A percentile compares a stretch with the other conserved stretches of the same genome.
phyloP scores from a whole-genome alignment of 1,140 invertebrate species.

The Drosophila obscura region DNA sequence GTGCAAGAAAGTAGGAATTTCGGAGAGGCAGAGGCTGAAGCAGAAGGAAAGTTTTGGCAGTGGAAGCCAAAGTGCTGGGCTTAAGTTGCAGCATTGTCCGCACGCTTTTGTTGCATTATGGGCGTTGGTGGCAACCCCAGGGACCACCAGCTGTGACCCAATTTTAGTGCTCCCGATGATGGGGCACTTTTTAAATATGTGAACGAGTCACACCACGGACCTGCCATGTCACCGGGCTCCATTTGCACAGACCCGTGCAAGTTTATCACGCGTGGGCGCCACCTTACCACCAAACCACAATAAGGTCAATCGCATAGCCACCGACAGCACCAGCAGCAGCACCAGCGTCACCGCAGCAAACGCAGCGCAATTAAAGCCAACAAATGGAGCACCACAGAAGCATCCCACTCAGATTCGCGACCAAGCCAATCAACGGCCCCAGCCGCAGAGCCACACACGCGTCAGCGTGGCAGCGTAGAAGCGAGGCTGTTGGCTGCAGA shows the following conservation, averaged over 20 bases:
- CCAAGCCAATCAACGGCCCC: slow-evolving; percentile 61
- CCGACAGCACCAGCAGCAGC: slow-evolving; percentile 8
- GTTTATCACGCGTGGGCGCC: slow-evolving; percentile 40
- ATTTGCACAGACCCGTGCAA: slow-evolving; percentile 29
- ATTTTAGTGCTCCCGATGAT: slow-evolving; percentile 15
- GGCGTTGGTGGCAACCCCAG: background rate
- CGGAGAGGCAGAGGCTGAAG: no score
- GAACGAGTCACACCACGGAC: no score
- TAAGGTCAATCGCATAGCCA: slow-evolving; percentile 64
- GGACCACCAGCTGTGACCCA: slow-evolving; percentile 32
- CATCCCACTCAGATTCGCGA: slow-evolving; percentile 32
- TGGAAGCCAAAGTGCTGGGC: background rate
- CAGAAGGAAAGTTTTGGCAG: background rate
- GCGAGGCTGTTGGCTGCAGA: background rate
- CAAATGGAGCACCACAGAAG: slow-evolving; percentile 52
- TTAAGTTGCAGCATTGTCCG: slow-evolving; percentile 21
- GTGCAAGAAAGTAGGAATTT: background rate
- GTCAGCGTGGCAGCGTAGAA: background rate
- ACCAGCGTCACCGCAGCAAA: slow-evolving; percentile 42
- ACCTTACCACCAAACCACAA: slow-evolving; percentile 59
- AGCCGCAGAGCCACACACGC: slow-evolving; percentile 36
- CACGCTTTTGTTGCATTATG: slow-evolving; percentile 34
- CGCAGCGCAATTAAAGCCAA: slow-evolving; percentile 68
- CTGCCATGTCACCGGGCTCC: slow-evolving; percentile 24
- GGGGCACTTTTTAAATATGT: slow-evolving; percentile 11